Percentiles rank a stretch among this genome's conserved stretches.
phyloP scores from a whole-genome alignment of 2,888 invertebrate genomes.

The Melanargia galathea region DNA sequence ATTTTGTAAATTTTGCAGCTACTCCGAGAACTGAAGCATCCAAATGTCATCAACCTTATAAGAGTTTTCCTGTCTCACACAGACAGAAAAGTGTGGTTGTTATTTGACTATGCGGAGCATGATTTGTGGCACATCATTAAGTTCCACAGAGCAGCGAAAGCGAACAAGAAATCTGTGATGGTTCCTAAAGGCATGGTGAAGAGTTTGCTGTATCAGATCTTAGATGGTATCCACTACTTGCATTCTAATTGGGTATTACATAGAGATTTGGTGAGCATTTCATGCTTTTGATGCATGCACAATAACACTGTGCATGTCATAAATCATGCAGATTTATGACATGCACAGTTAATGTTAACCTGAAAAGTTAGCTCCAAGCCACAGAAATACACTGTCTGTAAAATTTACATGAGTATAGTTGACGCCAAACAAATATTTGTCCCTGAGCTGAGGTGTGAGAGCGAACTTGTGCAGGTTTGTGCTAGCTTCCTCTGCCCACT shows the following conservation, averaged over 20 bases:
- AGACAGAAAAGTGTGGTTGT: slow-evolving; percentile 97
- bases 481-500: no score
- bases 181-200: slow-evolving; percentile 99
- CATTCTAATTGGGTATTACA: slow-evolving; percentile 99
- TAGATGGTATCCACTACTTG: slow-evolving; percentile 99
- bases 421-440: no score
- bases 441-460: no score
- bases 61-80: slow-evolving; percentile 98
- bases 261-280: slow-evolving; percentile 90
- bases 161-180: slow-evolving; percentile 97
- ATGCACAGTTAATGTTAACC: no score
- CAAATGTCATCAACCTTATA: slow-evolving; percentile 98
- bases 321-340: no score
- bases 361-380: no score
- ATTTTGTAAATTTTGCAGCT: slow-evolving; percentile 83
- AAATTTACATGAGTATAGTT: no score
- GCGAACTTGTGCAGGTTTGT: no score
- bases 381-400: no score
- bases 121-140: slow-evolving; percentile 99
- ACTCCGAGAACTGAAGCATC: slow-evolving; percentile 96
- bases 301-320: no score
- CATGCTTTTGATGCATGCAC: no score
- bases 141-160: slow-evolving; percentile 98
- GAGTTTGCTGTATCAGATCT: slow-evolving; percentile 97
- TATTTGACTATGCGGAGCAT: slow-evolving; percentile 99